Base-by-base conservation (phyloP, 2,113 vertebrate genomes). In the Semicossyphus pulcher region DNA sequence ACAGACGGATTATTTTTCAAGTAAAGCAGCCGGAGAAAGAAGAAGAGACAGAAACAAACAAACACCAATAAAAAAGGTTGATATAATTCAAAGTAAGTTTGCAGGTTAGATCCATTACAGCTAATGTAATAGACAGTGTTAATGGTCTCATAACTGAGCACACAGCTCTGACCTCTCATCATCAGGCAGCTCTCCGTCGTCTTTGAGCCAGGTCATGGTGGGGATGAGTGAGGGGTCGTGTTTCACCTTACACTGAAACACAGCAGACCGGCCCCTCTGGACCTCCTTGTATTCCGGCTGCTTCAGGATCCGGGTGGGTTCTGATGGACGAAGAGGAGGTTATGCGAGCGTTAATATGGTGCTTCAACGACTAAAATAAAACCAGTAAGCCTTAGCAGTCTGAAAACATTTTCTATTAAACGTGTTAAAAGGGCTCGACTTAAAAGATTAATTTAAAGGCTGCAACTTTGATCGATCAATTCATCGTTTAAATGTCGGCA, bases 221-320 rank as follows among this genome's bases (percentile, higher is more conserved):
- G 94, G 93, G 42, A 83, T 39, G 72, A 99, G 95, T 0, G 95
- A 93, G 12, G 93, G 88, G 89, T 99, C 98, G 2, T 99, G 94
- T 77, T 95, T 97, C 75, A 98, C 95, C 81, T 92, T 94, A 88
- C 98, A 99, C 84, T 97, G 96, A 89, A 99, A 98, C 57, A 95
- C 92, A 76, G 94, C 97, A 0, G 92, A 93, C 36, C 86, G 83
- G 25, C 95, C 94, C 77, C 94, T 94, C 91, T 97, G 95, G 47
- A 97, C 92, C 31, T 94, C 90, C 86, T 93, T 95, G 80, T 96
- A 95, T 86, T 96, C 93, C 0, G 96, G 96, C 64, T 97, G 96
- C 86, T 94, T 96, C 83, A 97, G 92, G 83, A 99, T 97, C 53
- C 96, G 93, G 1, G 97, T 99, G 21, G 97, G 96, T 78, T 99